Conservation (phyloP, 2,888 invertebrate genomes). For the Troglohyphantes excavatus region DNA sequence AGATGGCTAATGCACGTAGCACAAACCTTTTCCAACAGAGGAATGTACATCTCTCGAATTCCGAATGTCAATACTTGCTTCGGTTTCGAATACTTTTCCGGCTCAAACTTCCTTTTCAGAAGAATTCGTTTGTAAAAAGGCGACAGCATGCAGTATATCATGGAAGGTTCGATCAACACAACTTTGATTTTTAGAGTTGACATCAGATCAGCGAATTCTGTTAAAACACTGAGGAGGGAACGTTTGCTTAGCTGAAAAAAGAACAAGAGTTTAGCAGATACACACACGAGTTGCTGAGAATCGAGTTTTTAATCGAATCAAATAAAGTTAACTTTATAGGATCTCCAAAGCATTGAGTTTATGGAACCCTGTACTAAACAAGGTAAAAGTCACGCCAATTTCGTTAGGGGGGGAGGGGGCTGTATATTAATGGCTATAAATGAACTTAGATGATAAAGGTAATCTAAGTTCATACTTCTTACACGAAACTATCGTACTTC, state of each 20-base stretch:
- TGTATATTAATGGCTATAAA: too few relatives aligned
- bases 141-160: conserved; percentile 47
- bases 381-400: too few relatives aligned
- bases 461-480: too few relatives aligned
- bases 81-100: not conserved
- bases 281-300: not conserved
- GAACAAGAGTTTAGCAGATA: too few relatives aligned
- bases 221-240: not conserved
- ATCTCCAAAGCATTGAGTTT: too few relatives aligned
- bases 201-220: conserved; percentile 27
- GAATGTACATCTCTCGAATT: conserved; percentile 25
- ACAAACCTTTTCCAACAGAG: conserved; percentile 22
- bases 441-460: too few relatives aligned
- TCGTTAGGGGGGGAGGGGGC: too few relatives aligned
- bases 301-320: too few relatives aligned
- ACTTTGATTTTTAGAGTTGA: conserved; percentile 1
- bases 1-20: too few relatives aligned
- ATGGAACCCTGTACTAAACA: too few relatives aligned
- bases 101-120: conserved; percentile 22
- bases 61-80: conserved; percentile 34
- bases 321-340: too few relatives aligned
- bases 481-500: too few relatives aligned
- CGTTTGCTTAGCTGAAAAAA: not conserved
- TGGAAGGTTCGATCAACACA: conserved; percentile 44
- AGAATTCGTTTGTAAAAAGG: conserved; percentile 6